Evolutionary conservation across 2,888 invertebrate species (phyloP), one percentile per base, ranked within the genome.

Genomic region (Perizoma flavofasciatum): DNA sequence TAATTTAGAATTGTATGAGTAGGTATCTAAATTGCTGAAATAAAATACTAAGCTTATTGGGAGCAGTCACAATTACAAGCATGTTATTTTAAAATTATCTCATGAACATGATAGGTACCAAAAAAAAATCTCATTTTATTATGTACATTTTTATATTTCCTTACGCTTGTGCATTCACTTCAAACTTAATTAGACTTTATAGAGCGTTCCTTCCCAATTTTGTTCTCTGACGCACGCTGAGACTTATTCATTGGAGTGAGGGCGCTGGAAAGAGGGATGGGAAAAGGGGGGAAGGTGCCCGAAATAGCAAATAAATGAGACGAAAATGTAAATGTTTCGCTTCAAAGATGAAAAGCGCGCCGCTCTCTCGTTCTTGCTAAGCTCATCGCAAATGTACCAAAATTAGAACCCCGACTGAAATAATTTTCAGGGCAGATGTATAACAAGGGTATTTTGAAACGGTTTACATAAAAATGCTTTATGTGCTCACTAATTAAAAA

Each of bases 291-390:
- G 78, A 78, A 71, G 78, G 75, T 83, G 86, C 89, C 85, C 89
- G 89, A 92, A 92, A 92, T 92, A 92, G 92, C 92, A 90, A 90
- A 91, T 92, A 92, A 92, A 92, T 92, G 92, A 92, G 92, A 90
- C 92, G 92, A 92, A 92, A 92, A 92, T 92, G 92, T 92, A 92
- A 92, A 92, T 92, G 92, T 90, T 87, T 88, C 89, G 92, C 88
- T 90, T 89, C 88, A 85, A 86, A 92, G 89, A 92, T 91, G 92
- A 92, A 92, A 91, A 91, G 90, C 90, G 82, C 80, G 83, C 85
- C 88, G 89, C 82, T 80, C 81, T 83, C 85, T 75, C 85, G 85
- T 81, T 88, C 89, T 85, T 86, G 89, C 89, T 89, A 90, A 89
- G 90, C 88, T 88, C 89, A 84, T 86, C 86, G 88, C 89, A 88